Percentiles rank a stretch among this genome's conserved stretches.
Conservation (phyloP, 2,113 vertebrate species). For the Tenrec ecaudatus region DNA sequence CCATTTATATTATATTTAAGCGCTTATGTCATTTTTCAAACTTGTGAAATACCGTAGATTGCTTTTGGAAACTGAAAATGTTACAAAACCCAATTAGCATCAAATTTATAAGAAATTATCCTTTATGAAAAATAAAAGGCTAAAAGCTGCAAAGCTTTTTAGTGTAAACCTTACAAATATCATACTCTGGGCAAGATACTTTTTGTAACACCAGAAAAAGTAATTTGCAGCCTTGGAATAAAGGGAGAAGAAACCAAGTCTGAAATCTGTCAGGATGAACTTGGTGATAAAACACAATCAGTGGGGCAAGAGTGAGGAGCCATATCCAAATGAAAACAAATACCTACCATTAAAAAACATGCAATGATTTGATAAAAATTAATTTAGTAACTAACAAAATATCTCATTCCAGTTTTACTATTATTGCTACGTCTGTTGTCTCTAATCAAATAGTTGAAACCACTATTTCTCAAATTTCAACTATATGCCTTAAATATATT, state of each 20-base stretch:
- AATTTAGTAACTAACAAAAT: too few species aligned
- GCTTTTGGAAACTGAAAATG: not conserved
- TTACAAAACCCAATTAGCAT: conserved; percentile 14
- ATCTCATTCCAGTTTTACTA: too few species aligned
- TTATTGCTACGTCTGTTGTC: too few species aligned
- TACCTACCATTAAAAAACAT: not conserved
- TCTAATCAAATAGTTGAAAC: too few species aligned
- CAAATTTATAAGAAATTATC: not conserved
- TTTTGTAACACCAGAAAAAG: not conserved
- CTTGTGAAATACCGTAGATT: not conserved
- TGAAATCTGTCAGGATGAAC: not conserved
- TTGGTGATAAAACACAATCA: conserved; percentile 3
- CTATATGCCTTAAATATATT: not conserved
- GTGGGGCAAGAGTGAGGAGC: not conserved
- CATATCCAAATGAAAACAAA: not conserved
- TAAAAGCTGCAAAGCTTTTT: not conserved
- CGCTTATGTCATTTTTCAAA: not conserved
- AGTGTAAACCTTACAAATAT: conserved; percentile 39
- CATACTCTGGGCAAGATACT: not conserved
- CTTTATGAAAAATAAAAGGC: conserved; percentile 1
- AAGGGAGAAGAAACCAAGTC: conserved; percentile 6
- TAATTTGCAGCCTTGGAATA: not conserved
- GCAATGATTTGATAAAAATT: not conserved
- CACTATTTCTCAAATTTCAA: not conserved
- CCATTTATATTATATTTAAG: not conserved